Evolutionary conservation across 2,797 vertebrate genomes (phyloP), one percentile per base, ranked within the genome.

Genomic region (Pseudomugil tenellus): DNA sequence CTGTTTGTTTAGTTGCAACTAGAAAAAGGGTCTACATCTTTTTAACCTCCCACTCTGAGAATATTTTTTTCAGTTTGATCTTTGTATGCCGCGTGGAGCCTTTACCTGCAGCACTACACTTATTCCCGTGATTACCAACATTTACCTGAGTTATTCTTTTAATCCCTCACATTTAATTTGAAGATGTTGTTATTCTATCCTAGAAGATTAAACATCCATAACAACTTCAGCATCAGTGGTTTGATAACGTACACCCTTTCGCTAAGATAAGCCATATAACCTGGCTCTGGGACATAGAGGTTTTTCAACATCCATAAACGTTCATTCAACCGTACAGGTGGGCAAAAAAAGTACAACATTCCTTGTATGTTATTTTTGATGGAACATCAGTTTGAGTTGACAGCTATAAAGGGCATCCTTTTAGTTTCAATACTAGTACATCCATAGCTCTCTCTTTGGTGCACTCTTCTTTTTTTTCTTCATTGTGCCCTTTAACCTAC

Each of bases 401-500:
- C 58, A 19, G 65, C 70, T 70, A 56, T 58, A 70, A 52, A 80
- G 55, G 71, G 0, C 26, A 26, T 53, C 48, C 21, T n/a, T 65
- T 70, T 70, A 53, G 63, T 68, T 70, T 16, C 51, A 53, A 29
- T 17, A 17, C 58, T 58, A 58, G 70, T 43, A 46, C 67, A 2
- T 29, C 79, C 76, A 81, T 76, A 80, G 84, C 72, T 51, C 72
- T 80, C 69, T 83, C 57, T 49, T 14, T 60, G 39, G 43, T 46
- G 62, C 58, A 35, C 39, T 4, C 0, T 26, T 35, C 28, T 26
- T 63, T 67, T 65, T 62, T 67, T 70, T 62, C 51, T 12, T 25
- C 5, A 63, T 28, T 0, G 29, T 73, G 72, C 67, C 76, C 84
- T 85, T 87, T 89, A 74, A 80, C 83, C 80, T 72, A 82, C 76